Evolutionary conservation across 2,113 vertebrate species (phyloP), one percentile per base, ranked within the genome.

Genomic region (Struthio camelus): DNA sequence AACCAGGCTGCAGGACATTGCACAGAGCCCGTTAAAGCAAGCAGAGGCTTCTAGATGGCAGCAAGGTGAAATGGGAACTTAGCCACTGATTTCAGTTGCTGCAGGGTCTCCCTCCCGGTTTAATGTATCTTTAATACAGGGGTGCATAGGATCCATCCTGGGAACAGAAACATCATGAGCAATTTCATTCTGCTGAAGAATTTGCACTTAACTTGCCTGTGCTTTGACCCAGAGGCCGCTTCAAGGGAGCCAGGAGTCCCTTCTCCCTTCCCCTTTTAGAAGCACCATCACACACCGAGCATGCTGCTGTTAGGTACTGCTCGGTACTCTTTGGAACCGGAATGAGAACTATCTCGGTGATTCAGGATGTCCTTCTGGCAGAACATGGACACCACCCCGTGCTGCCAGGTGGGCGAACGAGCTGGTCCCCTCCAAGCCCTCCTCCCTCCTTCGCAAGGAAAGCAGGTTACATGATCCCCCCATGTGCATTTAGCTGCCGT

Each of bases 161-260:
- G 96, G 66, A 93, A 80, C 22, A 93, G 83, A 93, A 90, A 80
- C 53, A 79, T 61, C 73, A 69, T 61, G 44, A 81, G 56, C 56
- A 71, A 84, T 89, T 90, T 84, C 69, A 84, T 70, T 51, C 38
- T 80, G 25, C n/a, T 56, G 92, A 93, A 71, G 76, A 85, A 93
- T 94, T 86, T 71, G 54, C 69, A 76, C 67, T 3, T 58, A 81
- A 75, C 56, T 61, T 59, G 53, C 72, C 42, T 42, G 51, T 81
- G 76, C 59, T 96, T 92, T 90, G 72, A 84, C 53, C 28, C 85
- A 94, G 72, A 62, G 92, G 87, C 54, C 94, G 72, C 54, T 83
- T 58, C 92, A 84, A 90, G 69, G 73, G 72, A 86, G 81, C 9
- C 25, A 76, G 67, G 79, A 62, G n/a, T 18, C 51, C 40, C 42